phyloP scores from a whole-genome alignment of 1,140 invertebrate genomes.

The Amphibalanus amphitrite region DNA sequence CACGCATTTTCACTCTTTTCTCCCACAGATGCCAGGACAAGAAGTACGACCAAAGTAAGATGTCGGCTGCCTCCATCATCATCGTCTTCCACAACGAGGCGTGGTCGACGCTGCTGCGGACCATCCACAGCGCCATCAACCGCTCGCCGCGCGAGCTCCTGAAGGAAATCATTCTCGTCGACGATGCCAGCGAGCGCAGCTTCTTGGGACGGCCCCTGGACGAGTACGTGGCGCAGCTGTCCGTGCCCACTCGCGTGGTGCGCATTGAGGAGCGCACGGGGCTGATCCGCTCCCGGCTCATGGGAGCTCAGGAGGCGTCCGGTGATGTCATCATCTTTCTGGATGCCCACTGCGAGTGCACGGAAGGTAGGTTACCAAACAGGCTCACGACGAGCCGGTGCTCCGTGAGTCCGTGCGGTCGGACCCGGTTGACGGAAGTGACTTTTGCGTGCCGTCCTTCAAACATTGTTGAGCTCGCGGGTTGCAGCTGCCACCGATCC shows the following conservation, averaged over 20 bases:
- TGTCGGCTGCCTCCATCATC: conserved; percentile 22
- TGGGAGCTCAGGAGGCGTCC: conserved; percentile 57
- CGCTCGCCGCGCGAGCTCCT: conserved; percentile 56
- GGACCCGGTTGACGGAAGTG: too few relatives aligned
- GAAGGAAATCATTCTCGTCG: conserved; percentile 75
- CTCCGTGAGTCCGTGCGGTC: too few relatives aligned
- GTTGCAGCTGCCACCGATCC: too few relatives aligned
- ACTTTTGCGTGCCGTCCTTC: too few relatives aligned
- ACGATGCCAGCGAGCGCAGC: conserved; percentile 61
- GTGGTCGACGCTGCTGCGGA: conserved; percentile 57
- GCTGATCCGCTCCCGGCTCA: conserved; percentile 63
- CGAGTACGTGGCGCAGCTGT: conserved; percentile 48
- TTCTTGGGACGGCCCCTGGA: conserved; percentile 63
- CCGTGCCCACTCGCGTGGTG: conserved; percentile 45
- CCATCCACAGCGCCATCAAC: conserved; percentile 63
- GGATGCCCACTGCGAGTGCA: conserved; percentile 88
- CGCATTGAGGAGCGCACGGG: conserved; percentile 53
- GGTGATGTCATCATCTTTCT: conserved; percentile 74
- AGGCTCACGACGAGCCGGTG: too few relatives aligned
- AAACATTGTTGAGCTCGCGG: too few relatives aligned
- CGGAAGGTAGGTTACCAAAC: conserved; percentile 28
- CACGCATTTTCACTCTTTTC: too few relatives aligned
- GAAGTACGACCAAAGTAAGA: background rate
- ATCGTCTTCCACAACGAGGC: too few relatives aligned
- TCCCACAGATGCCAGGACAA: too few relatives aligned